Conservation (phyloP, 2,113 vertebrate genomes). For the Apus apus region DNA sequence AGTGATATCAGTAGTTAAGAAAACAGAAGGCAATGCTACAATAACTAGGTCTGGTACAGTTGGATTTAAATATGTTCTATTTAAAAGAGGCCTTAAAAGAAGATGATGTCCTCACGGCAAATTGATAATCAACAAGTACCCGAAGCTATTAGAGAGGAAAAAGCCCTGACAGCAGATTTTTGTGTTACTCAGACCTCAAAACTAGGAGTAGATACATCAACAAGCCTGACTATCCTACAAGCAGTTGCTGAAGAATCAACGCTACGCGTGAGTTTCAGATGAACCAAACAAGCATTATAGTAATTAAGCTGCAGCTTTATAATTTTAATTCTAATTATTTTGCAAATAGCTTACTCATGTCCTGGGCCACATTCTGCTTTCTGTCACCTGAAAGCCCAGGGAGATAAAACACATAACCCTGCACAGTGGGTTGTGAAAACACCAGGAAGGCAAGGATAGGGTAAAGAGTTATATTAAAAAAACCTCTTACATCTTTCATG, state of each 20-base stretch:
- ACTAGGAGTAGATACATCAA: background rate
- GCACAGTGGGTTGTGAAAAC: background rate
- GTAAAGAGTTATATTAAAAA: background rate
- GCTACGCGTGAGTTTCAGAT: background rate
- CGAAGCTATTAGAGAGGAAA: background rate
- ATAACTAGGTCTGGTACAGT: background rate
- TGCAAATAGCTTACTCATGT: background rate
- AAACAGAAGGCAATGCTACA: background rate
- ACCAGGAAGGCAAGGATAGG: background rate
- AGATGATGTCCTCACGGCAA: background rate
- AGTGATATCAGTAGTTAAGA: accelerated
- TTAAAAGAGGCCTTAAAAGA: background rate
- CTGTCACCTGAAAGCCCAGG: background rate
- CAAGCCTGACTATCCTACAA: background rate
- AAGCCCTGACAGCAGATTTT: slow-evolving; percentile 1
- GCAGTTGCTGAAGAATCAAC: background rate
- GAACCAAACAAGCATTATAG: background rate
- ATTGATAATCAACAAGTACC: background rate
- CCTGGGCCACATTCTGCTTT: background rate
- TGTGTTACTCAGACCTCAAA: background rate
- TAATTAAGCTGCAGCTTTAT: background rate
- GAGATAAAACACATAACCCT: background rate
- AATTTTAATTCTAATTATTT: too few species aligned
- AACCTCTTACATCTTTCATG: background rate
- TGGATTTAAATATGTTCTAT: background rate